Evolutionary conservation across 2,113 vertebrate species (phyloP).

Genomic region (Hyperoodon ampullatus): DNA sequence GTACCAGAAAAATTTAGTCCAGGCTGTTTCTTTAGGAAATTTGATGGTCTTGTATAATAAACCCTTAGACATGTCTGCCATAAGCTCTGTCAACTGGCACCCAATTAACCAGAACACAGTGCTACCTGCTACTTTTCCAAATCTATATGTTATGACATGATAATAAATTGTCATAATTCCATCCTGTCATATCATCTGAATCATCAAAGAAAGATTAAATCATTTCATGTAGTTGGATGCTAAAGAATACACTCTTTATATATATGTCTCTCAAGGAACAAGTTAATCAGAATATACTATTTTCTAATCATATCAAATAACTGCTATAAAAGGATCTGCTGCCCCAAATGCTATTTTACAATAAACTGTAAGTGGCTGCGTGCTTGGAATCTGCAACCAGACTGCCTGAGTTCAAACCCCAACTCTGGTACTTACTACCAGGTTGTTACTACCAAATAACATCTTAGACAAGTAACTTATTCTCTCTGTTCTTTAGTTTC

Average conservation of each 20-base stretch:
- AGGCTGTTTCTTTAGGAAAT: neutral
- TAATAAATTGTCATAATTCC: constrained; percentile 6
- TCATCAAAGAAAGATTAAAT: constrained; percentile 43
- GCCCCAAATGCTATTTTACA: neutral
- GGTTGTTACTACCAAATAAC: neutral
- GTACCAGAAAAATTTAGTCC: constrained; percentile 55
- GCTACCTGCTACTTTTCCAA: neutral
- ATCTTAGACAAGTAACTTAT: neutral
- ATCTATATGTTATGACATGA: neutral
- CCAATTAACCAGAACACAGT: constrained; percentile 8
- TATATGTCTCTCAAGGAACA: neutral
- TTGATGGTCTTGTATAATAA: constrained; percentile 28
- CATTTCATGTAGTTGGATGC: neutral
- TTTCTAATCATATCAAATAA: neutral
- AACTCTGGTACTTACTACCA: neutral
- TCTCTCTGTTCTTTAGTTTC: neutral
- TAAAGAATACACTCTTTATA: neutral
- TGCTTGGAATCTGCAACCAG: neutral
- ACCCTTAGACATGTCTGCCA: neutral
- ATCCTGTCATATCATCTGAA: neutral
- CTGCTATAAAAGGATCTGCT: neutral
- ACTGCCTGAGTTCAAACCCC: neutral
- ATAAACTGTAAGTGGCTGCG: neutral
- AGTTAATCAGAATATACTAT: neutral
- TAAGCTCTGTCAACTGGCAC: neutral